Percentiles rank a stretch among this genome's conserved stretches.
These are phyloP conservation scores for Gymnothorax javanicus DNA, from an alignment of 2,797 vertebrate species.

Conservation along the genomic window DNA sequence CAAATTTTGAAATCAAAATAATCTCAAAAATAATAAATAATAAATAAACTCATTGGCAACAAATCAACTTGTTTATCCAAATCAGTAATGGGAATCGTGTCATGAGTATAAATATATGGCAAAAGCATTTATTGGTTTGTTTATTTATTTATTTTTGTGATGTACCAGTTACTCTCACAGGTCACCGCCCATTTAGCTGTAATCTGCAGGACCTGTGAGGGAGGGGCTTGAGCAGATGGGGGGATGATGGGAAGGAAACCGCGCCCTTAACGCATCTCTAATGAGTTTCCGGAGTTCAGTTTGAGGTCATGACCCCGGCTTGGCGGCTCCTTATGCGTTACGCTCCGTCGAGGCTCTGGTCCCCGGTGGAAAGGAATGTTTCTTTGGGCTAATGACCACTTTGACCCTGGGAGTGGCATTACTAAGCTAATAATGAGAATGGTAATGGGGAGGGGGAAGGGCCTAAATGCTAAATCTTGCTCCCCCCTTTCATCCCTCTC, in stretches of 20 bases:
- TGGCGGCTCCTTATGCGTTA: conserved; percentile 2
- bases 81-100: too few species aligned
- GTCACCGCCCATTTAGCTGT: background rate
- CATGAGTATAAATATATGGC: too few species aligned
- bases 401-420: background rate
- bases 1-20: too few species aligned
- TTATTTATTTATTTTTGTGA: too few species aligned
- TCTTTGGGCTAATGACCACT: background rate
- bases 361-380: background rate
- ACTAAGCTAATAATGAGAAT: background rate
- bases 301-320: conserved; percentile 18
- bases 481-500: background rate
- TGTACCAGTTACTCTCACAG: background rate
- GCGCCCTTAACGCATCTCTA: conserved; percentile 16
- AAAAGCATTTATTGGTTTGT: too few species aligned
- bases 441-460: background rate
- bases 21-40: too few species aligned
- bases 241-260: background rate
- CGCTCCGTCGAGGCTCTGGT: background rate
- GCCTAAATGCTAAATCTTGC: background rate
- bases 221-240: background rate
- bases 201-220: too few species aligned
- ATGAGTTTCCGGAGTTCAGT: conserved; percentile 29
- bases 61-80: too few species aligned
- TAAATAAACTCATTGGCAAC: too few species aligned